Base-by-base conservation (phyloP, 2,888 invertebrate species). In the Scrobipalpa atriplicella region DNA sequence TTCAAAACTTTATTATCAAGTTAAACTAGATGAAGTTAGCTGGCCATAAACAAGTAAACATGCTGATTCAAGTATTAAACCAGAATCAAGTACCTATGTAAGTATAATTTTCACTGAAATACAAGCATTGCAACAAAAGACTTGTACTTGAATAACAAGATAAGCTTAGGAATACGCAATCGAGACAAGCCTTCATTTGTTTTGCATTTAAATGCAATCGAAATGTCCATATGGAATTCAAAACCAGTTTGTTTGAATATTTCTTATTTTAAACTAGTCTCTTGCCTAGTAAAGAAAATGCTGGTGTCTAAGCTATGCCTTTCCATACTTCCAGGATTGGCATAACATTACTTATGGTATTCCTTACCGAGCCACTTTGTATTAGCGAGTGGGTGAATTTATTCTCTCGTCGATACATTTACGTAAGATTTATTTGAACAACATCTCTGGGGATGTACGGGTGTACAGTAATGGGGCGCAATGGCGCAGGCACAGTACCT, bases 181-280 rank as follows among this genome's bases (percentile, higher is more conserved):
- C n/a, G 36, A 39, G n/a, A 18, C 60, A 60, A 60, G 16, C 18
- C 54, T 54, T 54, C 47, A 16, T 54, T 54, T 19, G 54, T 54
- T 54, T 54, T 54, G 16, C 54, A 54, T 54, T 16, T 16, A 13
- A 16, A 51, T 16, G 18, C 51, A 51, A 2, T 54, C 11, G 18
- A 54, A 54, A 16, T 21, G 54, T 8, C 19, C 54, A 21, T 54
- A 16, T 19, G 54, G 18, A 54, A 54, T 54, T 58, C 16, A 58
- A 36, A 36, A 10, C 56, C 11, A 29, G 56, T 36, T 58, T 36
- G 56, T 58, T 58, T 29, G n/a, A 13, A 58, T 58, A 58, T 58
- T 58, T 58, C 36, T 58, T 58, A 58, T 58, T 58, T 21, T 36
- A 36, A 58, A 58, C 56, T 10, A 58, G 29, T 58, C 36, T 2